Conservation (phyloP, 2,113 vertebrate species). For the Beaufortia kweichowensis region DNA sequence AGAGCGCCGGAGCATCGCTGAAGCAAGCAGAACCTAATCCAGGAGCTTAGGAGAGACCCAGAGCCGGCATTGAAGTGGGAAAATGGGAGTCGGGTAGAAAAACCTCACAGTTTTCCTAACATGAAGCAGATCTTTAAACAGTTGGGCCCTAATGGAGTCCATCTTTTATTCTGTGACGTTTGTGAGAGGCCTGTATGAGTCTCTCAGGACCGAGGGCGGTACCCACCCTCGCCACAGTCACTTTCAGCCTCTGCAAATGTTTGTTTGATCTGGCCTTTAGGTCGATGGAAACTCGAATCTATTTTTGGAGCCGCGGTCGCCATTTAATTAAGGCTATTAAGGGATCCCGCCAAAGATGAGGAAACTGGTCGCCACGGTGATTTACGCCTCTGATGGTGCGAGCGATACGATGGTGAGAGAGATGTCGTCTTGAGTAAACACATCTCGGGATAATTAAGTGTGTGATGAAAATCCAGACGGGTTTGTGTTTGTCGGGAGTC, state of each 20-base stretch:
- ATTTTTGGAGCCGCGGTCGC: constrained; percentile 49
- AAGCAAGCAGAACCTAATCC: constrained; percentile 6
- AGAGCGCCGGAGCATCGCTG: background rate
- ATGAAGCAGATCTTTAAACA: constrained; percentile 52
- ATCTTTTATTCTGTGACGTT: constrained; percentile 42
- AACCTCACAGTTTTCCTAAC: constrained; percentile 47
- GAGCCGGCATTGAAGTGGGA: constrained; percentile 31
- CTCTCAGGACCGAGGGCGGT: constrained; percentile 28
- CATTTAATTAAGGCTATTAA: constrained; percentile 54
- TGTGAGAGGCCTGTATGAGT: constrained; percentile 35
- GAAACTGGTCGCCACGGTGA: constrained; percentile 35
- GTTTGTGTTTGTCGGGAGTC: background rate
- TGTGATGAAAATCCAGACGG: constrained; percentile 48
- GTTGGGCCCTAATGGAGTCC: constrained; percentile 53
- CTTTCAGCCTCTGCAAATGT: constrained; percentile 49
- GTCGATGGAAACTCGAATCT: constrained; percentile 45
- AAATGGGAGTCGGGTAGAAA: constrained; percentile 35
- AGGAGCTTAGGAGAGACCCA: constrained; percentile 30
- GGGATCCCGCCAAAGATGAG: constrained; percentile 41
- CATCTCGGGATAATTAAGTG: constrained; percentile 40
- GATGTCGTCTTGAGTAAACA: constrained; percentile 47
- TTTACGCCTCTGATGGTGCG: constrained; percentile 43
- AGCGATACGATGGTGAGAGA: constrained; percentile 52
- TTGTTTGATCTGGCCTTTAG: constrained; percentile 57
- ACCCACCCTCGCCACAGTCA: constrained; percentile 52